Evolutionary conservation across 1,140 invertebrate species (phyloP).

Genomic region (Psix sp.): DNA sequence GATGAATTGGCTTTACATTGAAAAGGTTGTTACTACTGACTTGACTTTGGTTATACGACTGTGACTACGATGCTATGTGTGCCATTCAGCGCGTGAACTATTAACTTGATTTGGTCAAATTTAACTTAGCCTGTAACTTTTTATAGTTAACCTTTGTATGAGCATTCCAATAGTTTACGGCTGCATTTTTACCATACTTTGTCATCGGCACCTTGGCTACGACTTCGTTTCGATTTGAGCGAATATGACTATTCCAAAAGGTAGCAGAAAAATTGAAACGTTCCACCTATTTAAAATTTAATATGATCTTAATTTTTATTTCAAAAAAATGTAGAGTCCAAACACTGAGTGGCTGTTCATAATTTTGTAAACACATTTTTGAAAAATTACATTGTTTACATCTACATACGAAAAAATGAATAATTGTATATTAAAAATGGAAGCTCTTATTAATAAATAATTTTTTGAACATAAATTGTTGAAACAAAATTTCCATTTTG

Average conservation of each 20-base stretch:
- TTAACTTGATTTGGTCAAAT: constrained; percentile 56
- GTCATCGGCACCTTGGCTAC: constrained; percentile 33
- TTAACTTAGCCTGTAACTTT: constrained; percentile 51
- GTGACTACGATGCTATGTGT: constrained; percentile 22
- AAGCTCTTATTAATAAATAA: too few species aligned
- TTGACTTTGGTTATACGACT: constrained; percentile 51
- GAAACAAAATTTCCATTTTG: too few species aligned
- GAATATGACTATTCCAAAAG: constrained; percentile 26
- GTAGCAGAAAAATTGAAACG: neutral
- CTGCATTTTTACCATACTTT: constrained; percentile 44
- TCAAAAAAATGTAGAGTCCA: too few species aligned
- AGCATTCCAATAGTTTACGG: constrained; percentile 29
- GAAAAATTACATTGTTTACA: too few species aligned
- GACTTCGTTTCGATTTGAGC: constrained; percentile 18
- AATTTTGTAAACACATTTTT: too few species aligned
- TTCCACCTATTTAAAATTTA: too few species aligned
- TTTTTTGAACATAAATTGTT: too few species aligned
- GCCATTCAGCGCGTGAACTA: constrained; percentile 37
- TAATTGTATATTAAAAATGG: too few species aligned
- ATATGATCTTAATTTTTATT: too few species aligned
- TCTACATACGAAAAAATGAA: too few species aligned
- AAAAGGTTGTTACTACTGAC: constrained; percentile 57
- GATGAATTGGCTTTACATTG: constrained; percentile 43
- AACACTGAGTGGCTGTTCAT: too few species aligned
- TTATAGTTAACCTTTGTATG: constrained; percentile 49